Evolutionary conservation across 2,888 invertebrate genomes (phyloP), one percentile per base, ranked within the genome.

Genomic region (Spodoptera exigua): DNA sequence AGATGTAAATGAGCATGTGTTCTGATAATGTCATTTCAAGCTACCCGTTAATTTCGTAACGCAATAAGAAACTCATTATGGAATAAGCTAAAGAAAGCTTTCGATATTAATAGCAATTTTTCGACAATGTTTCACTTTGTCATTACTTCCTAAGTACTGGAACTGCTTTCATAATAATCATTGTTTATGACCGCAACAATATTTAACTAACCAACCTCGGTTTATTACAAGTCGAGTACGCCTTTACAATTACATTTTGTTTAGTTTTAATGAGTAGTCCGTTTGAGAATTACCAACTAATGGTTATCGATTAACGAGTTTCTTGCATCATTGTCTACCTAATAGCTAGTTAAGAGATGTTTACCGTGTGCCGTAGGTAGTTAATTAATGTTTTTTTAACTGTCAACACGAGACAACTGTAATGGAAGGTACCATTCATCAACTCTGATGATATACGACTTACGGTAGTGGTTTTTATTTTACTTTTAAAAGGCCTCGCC

Each of bases 341-440:
- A 78, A 83, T 77, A 68, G 76, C 73, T 76, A 76, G 80, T 78
- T 82, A 78, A 74, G 70, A 82, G 74, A 79, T 76, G 75, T 81
- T 77, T 73, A 76, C 76, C 68, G 64, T 60, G 59, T 59, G 54
- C 74, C 60, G 82, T 82, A 78, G 84, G 82, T 76, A 75, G 78
- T 73, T 84, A 82, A 85, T 84, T 84, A 83, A 84, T 85, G 83
- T 79, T 81, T 84, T 80, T 82, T 82, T 80, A 78, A 78, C 80
- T 80, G 85, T 83, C 86, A 82, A 78, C 80, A 74, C 58, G 65
- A 77, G 78, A 82, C 81, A 79, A 80, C 74, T 79, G 69, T 79
- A 79, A 83, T 78, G 79, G 74, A 65, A 70, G 63, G 46, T 61
- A 74, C 68, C 75, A 82, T 85, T 78, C 71, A 84, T 85, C 84